Conservation (phyloP, 2,888 invertebrate genomes). For the Leptinotarsa tumamoca region DNA sequence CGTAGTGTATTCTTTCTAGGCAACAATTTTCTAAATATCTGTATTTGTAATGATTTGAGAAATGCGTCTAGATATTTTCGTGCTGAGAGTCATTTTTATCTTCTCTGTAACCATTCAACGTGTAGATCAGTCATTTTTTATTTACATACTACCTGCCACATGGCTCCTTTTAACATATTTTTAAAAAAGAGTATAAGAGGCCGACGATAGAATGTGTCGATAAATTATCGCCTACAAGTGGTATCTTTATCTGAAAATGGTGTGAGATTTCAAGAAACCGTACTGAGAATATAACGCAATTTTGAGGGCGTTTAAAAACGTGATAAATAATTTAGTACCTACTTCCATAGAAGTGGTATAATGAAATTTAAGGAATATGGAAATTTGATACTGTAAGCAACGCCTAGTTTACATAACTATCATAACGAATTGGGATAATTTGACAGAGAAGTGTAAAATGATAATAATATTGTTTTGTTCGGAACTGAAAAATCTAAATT, state of each 20-base stretch:
- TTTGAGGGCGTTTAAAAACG: slow-evolving; percentile 13
- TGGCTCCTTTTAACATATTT: slow-evolving; percentile 37
- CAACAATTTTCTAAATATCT: too few species aligned
- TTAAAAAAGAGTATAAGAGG: slow-evolving; percentile 34
- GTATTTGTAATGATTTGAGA: background rate
- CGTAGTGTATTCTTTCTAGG: too few species aligned
- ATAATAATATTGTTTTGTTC: too few species aligned
- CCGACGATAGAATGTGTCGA: slow-evolving; percentile 45
- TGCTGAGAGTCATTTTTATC: background rate
- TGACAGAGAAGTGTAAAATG: too few species aligned
- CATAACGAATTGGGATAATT: too few species aligned
- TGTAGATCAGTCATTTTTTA: slow-evolving; percentile 33
- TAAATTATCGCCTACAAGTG: slow-evolving; percentile 46
- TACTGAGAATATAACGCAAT: background rate
- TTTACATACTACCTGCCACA: slow-evolving; percentile 39
- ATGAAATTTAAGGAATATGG: background rate
- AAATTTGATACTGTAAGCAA: background rate
- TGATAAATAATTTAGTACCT: slow-evolving; percentile 17
- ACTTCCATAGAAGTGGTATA: slow-evolving; percentile 3
- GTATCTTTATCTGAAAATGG: slow-evolving; percentile 38
- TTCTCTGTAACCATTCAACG: slow-evolving; percentile 25
- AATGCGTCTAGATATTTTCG: background rate
- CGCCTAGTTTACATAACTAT: too few species aligned
- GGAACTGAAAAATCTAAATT: too few species aligned
- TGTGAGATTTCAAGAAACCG: slow-evolving; percentile 39